Evolutionary conservation across 2,797 vertebrate genomes (phyloP), one percentile per base, ranked within the genome.

Genomic region (Acestrorhynchus altus): DNA sequence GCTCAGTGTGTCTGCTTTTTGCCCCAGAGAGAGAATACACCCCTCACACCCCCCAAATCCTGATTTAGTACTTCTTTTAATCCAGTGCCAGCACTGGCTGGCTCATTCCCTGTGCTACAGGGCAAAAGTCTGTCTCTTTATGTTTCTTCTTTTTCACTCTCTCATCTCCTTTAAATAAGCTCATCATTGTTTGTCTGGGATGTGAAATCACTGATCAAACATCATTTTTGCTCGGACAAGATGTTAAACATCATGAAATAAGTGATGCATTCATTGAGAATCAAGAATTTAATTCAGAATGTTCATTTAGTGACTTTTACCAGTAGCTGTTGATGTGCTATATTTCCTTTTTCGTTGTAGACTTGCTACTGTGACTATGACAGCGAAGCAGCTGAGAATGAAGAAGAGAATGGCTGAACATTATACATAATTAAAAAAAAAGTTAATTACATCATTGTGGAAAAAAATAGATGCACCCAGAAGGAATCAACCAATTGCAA

Each of bases 21-120:
- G 6, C 35, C 13, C 13, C 20, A 28, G 4, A 16, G 11, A 44
- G 61, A 63, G 39, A 51, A 51, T n/a, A 20, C 0, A 61, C 16
- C 15, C 52, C 28, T 46, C 54, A 44, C 40, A 13, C 54, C 69
- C 52, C 28, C 39, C 18, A 61, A 72, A 60, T 51, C 35, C 24
- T 40, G 70, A 61, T 60, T 61, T 61, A 47, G 39, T 60, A 31
- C 56, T 2, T 60, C 56, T 49, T 69, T 70, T 70, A 54, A 54
- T 8, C 67, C n/a, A 70, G 31, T 54, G 47, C 49, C 67, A 40
- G 49, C 31, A 15, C 24, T 70, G 47, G 8, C 31, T 46, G 40
- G 11, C 49, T 28, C 12, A 40, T 22, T 46, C 56, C 47, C 24
- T 72, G 8, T 28, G 54, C 67, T 70, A 12, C 22, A 47, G 20